Base-by-base conservation (phyloP, 2,113 vertebrate genomes). In the Callospermophilus lateralis region DNA sequence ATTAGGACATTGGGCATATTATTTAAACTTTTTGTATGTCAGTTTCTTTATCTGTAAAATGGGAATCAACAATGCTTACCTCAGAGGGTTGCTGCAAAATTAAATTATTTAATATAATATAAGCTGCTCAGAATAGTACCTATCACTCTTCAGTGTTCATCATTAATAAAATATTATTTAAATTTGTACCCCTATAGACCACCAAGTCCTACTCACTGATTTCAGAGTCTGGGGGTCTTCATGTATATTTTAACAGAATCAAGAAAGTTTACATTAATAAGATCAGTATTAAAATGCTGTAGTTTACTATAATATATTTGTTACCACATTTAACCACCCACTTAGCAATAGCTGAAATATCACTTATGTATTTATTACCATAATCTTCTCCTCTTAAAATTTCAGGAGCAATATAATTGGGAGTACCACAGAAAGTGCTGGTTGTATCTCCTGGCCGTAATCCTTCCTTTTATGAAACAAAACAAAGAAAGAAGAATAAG, bases 361-460 rank as follows among this genome's bases (percentile, higher is more conserved):
- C 48, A 96, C n/a, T 42, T 39, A 80, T 81, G 55, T 70, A 85
- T 94, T 98, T 45, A 86, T 99, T 99, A 99, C 99, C 99, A 70
- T 99, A 99, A 98, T 99, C 99, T 97, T 99, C 99, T 98, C 99
- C 99, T 98, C 99, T 95, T 93, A 99, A 99, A 98, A 99, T 99
- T 98, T 99, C 99, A 3, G 99, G 99, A 97, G 99, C 99, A 73
- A 99, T 99, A 96, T 99, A 99, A 98, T 99, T 99, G 89, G 99
- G 99, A 97, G 99, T 99, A 61, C 99, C 99, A 95, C 99, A 99
- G 98, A 99, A 99, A 0, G 99, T 99, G 98, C 99, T 99, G 30
- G 99, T 99, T 55, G 99, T 99, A 98, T 99, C 99, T 95, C 99
- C 99, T 19, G 99, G 99, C 95, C 99, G 99, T 97, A 99, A 98